A percentile compares a stretch with the other conserved stretches of the same genome.
phyloP scores from a whole-genome alignment of 2,888 invertebrate species.

The Drosophila neoperkinsi region DNA sequence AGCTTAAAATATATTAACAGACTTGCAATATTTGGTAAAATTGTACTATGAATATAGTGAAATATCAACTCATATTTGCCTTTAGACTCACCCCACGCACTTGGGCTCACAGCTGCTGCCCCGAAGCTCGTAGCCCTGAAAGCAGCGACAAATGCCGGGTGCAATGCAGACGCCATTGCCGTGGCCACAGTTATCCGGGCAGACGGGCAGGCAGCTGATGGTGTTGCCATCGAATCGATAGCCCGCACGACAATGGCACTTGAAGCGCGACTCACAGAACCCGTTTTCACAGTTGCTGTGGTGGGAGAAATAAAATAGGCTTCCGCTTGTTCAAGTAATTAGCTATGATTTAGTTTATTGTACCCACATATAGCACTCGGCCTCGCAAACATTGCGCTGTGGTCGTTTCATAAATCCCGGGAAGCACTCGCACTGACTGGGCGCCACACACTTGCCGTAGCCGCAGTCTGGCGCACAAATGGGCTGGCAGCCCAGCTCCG shows the following conservation, averaged over 20 bases:
- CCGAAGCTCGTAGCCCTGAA: slow-evolving; percentile 86
- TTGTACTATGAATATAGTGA: not conserved
- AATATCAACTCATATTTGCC: not conserved
- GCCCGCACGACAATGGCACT: slow-evolving; percentile 83
- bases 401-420: slow-evolving; percentile 84
- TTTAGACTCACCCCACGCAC: slow-evolving; percentile 76
- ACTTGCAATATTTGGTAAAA: not conserved
- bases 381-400: slow-evolving; percentile 80
- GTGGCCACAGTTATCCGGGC: slow-evolving; percentile 83
- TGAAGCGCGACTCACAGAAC: slow-evolving; percentile 85
- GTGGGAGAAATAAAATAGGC: not conserved
- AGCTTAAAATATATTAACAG: not conserved
- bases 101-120: slow-evolving; percentile 80
- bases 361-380: slow-evolving; percentile 82
- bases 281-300: slow-evolving; percentile 85
- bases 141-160: slow-evolving; percentile 88
- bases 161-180: slow-evolving; percentile 87
- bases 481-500: slow-evolving; percentile 81
- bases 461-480: slow-evolving; percentile 83
- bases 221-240: slow-evolving; percentile 77
- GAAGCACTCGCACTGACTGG: slow-evolving; percentile 82
- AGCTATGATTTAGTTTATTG: not conserved
- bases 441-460: slow-evolving; percentile 81
- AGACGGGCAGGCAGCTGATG: slow-evolving; percentile 80
- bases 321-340: not conserved